Evolutionary conservation across 2,797 vertebrate genomes (phyloP).

Genomic region (Tympanoctomys barrerae): DNA sequence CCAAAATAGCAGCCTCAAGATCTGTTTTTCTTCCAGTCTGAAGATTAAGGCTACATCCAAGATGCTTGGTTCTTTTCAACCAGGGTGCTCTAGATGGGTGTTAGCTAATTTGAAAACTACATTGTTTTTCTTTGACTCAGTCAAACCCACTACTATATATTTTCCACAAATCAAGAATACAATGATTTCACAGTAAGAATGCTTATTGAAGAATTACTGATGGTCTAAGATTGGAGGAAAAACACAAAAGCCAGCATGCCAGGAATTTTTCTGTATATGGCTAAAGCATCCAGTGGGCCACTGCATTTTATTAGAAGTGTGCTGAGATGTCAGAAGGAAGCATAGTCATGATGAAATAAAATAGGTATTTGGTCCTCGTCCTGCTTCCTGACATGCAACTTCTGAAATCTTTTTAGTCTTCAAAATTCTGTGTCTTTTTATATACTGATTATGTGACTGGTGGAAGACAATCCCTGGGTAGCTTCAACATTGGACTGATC

Average conservation of each 20-base stretch:
- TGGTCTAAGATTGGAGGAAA: neutral
- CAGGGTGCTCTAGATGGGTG: neutral
- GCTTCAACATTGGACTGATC: neutral
- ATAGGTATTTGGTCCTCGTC: neutral
- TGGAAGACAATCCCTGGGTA: too few species aligned
- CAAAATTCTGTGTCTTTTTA: neutral
- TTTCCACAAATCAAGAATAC: neutral
- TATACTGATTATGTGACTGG: neutral
- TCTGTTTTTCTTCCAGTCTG: conserved; percentile 53
- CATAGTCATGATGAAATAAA: neutral
- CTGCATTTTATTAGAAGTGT: neutral
- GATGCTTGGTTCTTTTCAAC: neutral
- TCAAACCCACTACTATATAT: neutral
- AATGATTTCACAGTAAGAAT: conserved; percentile 5
- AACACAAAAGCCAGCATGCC: neutral
- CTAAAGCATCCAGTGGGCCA: neutral
- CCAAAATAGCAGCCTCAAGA: conserved; percentile 62
- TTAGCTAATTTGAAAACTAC: neutral
- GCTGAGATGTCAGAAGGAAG: neutral
- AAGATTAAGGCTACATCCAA: neutral
- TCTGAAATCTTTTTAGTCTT: neutral
- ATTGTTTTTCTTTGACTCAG: conserved; percentile 18
- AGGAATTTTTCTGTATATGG: neutral
- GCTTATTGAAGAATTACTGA: neutral
- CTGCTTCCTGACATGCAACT: neutral